phyloP scores from a whole-genome alignment of 1,140 invertebrate species.

The Drosophila fuyamai region DNA sequence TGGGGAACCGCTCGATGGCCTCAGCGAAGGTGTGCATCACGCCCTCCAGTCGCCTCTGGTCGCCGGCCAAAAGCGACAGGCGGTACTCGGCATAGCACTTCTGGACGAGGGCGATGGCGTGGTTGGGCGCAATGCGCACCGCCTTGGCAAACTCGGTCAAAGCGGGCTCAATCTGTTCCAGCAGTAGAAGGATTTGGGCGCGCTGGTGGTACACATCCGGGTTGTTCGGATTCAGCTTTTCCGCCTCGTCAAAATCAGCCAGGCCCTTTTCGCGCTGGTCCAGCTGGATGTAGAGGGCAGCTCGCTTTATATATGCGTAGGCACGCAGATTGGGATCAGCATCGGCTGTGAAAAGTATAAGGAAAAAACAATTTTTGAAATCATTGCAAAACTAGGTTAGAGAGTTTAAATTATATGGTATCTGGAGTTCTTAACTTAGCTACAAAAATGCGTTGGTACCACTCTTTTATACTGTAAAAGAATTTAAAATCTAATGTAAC shows the following conservation, averaged over 20 bases:
- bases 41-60: constrained; percentile 86
- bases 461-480: too few relatives aligned
- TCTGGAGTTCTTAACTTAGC: too few relatives aligned
- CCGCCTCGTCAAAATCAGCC: constrained; percentile 91
- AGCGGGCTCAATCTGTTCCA: constrained; percentile 92
- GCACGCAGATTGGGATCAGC: constrained; percentile 88
- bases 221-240: constrained; percentile 91
- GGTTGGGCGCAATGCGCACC: constrained; percentile 91
- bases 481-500: too few relatives aligned
- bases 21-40: constrained; percentile 90
- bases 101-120: constrained; percentile 93
- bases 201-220: constrained; percentile 93
- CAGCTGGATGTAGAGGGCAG: constrained; percentile 92
- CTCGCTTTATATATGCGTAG: constrained; percentile 96
- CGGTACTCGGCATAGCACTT: constrained; percentile 94
- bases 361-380: neutral
- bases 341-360: constrained; percentile 71
- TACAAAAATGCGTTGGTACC: too few relatives aligned
- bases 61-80: constrained; percentile 86
- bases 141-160: constrained; percentile 93
- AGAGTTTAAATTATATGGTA: too few relatives aligned
- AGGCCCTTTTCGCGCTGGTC: constrained; percentile 90
- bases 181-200: constrained; percentile 91
- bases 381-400: neutral
- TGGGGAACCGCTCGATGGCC: constrained; percentile 91